Evolutionary conservation across 2,113 vertebrate species (phyloP).

Genomic region (Lamprotornis superbus): DNA sequence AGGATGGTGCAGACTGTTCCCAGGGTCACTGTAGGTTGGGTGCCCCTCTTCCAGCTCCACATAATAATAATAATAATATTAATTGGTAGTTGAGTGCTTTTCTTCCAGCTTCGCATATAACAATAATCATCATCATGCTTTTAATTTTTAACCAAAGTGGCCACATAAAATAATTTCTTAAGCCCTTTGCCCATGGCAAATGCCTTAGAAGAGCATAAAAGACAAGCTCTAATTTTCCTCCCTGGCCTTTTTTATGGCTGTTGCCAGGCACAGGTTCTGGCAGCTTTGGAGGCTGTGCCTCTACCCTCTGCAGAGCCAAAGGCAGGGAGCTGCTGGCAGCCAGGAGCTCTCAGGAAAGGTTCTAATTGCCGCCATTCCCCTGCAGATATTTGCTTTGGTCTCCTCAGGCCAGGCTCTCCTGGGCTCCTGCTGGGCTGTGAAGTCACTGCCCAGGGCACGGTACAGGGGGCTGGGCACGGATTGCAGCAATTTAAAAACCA

Average conservation of each 20-base stretch:
- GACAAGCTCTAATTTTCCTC: not conserved
- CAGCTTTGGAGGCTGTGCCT: not conserved
- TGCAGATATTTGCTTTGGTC: not conserved
- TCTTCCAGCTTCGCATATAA: not conserved
- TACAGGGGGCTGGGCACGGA: not conserved
- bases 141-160: not conserved
- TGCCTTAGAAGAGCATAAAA: not conserved
- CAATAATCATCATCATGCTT: not conserved
- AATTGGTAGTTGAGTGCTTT: not conserved
- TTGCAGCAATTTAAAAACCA: not conserved
- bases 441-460: not conserved
- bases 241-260: not conserved
- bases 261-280: not conserved
- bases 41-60: not conserved
- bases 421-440: not conserved
- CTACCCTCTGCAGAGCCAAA: not conserved
- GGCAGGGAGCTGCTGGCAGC: not conserved
- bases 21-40: accelerated
- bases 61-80: not conserved
- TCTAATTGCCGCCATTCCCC: not conserved
- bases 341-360: not conserved
- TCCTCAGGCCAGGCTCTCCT: not conserved
- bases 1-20: not conserved
- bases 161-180: not conserved
- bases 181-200: not conserved